Conservation (phyloP, 2,113 vertebrate species). For the Crotalus viridis region DNA sequence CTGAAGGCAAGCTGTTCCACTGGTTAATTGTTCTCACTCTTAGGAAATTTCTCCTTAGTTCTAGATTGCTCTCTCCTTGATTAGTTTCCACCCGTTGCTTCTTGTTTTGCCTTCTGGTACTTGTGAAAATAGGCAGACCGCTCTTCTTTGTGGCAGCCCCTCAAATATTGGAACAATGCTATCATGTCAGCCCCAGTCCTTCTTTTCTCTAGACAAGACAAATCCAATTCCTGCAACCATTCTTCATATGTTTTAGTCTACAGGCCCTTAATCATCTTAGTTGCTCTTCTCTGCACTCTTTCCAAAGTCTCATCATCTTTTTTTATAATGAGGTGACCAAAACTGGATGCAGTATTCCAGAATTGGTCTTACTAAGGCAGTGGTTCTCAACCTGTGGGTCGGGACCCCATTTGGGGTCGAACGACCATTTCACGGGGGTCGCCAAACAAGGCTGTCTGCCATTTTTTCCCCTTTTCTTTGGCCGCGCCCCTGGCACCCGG, state of each 20-base stretch:
- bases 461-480: too few relatives aligned
- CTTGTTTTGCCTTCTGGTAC: background rate
- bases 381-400: too few relatives aligned
- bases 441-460: too few relatives aligned
- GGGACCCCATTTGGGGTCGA: too few relatives aligned
- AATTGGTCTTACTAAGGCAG: background rate
- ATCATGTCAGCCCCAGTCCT: background rate
- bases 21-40: background rate
- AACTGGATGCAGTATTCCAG: background rate
- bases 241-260: background rate
- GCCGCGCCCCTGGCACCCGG: too few relatives aligned
- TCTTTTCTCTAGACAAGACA: background rate
- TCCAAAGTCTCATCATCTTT: background rate
- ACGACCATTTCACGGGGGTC: too few relatives aligned
- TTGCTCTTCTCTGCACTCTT: background rate
- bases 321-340: background rate
- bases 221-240: background rate
- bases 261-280: background rate
- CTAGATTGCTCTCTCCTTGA: background rate
- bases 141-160: background rate
- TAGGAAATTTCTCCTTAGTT: background rate
- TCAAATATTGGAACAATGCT: background rate
- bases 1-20: background rate
- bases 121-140: background rate
- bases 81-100: background rate